Evolutionary conservation across 2,888 invertebrate genomes (phyloP).

Genomic region (Rhogogaster chlorosoma): DNA sequence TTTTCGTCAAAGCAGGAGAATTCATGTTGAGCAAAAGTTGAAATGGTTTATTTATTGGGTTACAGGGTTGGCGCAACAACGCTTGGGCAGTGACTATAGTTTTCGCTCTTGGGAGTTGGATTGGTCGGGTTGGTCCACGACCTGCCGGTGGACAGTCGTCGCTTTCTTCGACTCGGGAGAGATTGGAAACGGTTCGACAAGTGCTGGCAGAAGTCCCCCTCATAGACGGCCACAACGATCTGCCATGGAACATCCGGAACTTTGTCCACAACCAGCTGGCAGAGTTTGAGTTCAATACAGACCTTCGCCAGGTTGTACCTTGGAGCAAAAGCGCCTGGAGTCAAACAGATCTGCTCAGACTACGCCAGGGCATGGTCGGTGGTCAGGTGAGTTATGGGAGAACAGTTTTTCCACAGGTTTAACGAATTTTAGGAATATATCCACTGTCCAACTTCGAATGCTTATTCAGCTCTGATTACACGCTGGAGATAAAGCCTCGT

Average conservation of each 20-base stretch:
- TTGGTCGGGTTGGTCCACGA: slow-evolving; percentile 69
- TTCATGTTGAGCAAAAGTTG: neutral
- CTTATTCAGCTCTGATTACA: neutral
- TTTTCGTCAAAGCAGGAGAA: neutral
- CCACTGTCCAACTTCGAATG: neutral
- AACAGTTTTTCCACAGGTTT: neutral
- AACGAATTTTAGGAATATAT: neutral
- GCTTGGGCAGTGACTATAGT: slow-evolving; percentile 70
- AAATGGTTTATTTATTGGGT: neutral
- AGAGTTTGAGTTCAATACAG: slow-evolving; percentile 83
- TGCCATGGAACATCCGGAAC: slow-evolving; percentile 94
- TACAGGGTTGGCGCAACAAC: slow-evolving; percentile 57
- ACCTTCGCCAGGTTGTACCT: slow-evolving; percentile 85
- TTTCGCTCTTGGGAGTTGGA: slow-evolving; percentile 70
- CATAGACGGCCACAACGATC: slow-evolving; percentile 87
- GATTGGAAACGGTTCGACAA: slow-evolving; percentile 82
- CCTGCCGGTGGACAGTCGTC: slow-evolving; percentile 74
- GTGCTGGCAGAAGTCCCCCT: slow-evolving; percentile 84
- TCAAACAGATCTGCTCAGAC: slow-evolving; percentile 87
- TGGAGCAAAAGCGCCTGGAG: slow-evolving; percentile 89
- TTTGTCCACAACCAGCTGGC: slow-evolving; percentile 90
- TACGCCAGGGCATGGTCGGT: slow-evolving; percentile 87
- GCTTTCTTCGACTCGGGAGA: slow-evolving; percentile 80
- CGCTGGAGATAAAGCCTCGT: neutral
- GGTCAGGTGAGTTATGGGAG: slow-evolving; percentile 81